Conservation (phyloP, 2,797 vertebrate species). For the Lithobates sylvaticus region DNA sequence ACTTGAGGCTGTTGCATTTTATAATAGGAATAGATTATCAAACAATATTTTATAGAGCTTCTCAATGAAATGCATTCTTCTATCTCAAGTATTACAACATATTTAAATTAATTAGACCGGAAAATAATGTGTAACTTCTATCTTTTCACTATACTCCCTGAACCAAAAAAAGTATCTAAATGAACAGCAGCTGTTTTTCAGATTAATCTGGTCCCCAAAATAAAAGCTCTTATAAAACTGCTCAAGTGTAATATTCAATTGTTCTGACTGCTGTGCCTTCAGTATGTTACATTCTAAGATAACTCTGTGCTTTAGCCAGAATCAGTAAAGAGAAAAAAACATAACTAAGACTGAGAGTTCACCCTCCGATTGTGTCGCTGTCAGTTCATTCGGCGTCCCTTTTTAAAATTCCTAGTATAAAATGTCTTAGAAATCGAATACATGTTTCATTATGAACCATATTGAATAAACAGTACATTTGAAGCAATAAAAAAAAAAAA, state of each 20-base stretch:
- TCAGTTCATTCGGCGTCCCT: too few species aligned
- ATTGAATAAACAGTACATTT: too few species aligned
- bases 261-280: conserved; percentile 4
- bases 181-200: background rate
- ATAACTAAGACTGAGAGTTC: too few species aligned
- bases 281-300: conserved; percentile 1
- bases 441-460: too few species aligned
- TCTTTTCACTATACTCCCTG: background rate
- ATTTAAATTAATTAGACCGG: background rate
- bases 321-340: background rate
- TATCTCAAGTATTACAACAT: too few species aligned
- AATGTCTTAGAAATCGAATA: too few species aligned
- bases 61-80: too few species aligned
- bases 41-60: background rate
- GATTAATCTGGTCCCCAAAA: background rate
- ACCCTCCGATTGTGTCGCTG: too few species aligned
- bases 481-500: too few species aligned
- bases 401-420: too few species aligned
- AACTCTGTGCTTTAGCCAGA: background rate
- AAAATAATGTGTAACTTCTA: background rate
- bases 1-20: background rate
- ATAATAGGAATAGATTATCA: background rate
- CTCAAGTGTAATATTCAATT: conserved; percentile 16
- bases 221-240: background rate
- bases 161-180: background rate